These are phyloP conservation scores for Spizaetus ornatus DNA, from an alignment of 2,113 vertebrate genomes.

Conservation along the genomic window DNA sequence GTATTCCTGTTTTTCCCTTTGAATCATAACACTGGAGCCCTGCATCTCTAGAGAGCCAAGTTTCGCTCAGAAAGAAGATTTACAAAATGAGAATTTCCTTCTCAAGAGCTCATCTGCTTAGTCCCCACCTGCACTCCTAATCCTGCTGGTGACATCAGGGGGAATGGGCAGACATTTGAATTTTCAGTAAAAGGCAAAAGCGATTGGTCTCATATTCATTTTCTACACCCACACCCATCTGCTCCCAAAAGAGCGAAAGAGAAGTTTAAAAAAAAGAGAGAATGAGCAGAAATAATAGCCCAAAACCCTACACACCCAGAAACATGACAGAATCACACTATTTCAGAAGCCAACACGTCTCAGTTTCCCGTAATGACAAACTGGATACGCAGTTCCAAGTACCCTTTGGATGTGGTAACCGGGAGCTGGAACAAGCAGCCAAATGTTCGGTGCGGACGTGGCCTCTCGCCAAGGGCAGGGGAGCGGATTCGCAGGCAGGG, in stretches of 20 bases:
- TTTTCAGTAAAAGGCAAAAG: background rate
- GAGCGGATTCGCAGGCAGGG: background rate
- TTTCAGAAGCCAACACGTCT: background rate
- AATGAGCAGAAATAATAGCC: background rate
- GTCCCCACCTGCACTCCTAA: background rate
- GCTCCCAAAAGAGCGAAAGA: background rate
- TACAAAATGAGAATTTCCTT: conserved; percentile 33
- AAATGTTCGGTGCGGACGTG: background rate
- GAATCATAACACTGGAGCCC: background rate
- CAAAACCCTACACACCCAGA: background rate
- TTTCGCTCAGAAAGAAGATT: conserved; percentile 34
- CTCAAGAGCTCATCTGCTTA: background rate
- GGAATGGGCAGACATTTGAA: background rate
- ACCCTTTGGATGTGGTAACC: background rate
- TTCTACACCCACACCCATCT: background rate
- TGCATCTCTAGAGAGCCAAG: background rate
- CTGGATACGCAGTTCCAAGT: background rate
- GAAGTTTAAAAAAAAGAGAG: background rate
- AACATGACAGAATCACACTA: background rate
- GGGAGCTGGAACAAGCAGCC: background rate
- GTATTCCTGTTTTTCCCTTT: background rate
- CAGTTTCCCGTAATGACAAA: background rate
- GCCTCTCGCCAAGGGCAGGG: background rate
- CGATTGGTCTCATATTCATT: background rate
- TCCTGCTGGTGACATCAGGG: conserved; percentile 19